These are phyloP conservation scores for Microplitis mediator DNA, from an alignment of 1,140 invertebrate species.

Conservation along the genomic window DNA sequence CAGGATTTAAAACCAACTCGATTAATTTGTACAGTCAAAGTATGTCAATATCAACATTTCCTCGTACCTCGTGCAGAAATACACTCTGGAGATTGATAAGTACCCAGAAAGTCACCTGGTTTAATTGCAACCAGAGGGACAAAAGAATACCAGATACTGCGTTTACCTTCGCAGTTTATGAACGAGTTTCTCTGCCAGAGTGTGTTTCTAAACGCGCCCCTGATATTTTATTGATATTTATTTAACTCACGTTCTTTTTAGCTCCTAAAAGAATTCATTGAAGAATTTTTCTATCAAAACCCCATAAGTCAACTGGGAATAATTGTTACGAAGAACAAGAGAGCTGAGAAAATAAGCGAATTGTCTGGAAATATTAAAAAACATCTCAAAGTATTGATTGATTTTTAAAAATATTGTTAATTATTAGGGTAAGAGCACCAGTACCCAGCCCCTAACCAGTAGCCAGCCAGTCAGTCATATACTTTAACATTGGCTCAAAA, in stretches of 20 bases:
- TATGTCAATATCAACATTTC: slow-evolving; percentile 47
- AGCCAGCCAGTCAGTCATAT: too few species aligned
- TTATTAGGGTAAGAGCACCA: too few species aligned
- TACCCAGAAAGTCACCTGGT: too few species aligned
- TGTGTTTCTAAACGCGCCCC: too few species aligned
- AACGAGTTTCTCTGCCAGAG: too few species aligned
- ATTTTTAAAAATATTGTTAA: not conserved
- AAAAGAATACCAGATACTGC: too few species aligned
- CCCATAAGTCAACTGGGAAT: slow-evolving; percentile 96
- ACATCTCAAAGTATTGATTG: slow-evolving; percentile 70
- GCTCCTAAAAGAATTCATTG: slow-evolving; percentile 91
- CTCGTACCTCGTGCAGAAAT: too few species aligned
- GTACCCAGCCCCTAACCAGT: too few species aligned
- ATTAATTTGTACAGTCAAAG: slow-evolving; percentile 86
- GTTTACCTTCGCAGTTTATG: too few species aligned
- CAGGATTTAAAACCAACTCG: slow-evolving; percentile 96
- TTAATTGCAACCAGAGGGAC: too few species aligned
- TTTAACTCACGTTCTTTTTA: slow-evolving; percentile 58
- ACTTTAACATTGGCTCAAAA: too few species aligned
- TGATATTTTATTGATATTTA: slow-evolving; percentile 12
- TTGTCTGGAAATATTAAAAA: slow-evolving; percentile 85
- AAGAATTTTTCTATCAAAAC: slow-evolving; percentile 98
- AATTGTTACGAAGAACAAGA: slow-evolving; percentile 89
- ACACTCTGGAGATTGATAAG: too few species aligned
- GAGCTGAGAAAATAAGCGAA: slow-evolving; percentile 90